phyloP scores from a whole-genome alignment of 2,888 invertebrate species.

The Odontocerum albicorne region DNA sequence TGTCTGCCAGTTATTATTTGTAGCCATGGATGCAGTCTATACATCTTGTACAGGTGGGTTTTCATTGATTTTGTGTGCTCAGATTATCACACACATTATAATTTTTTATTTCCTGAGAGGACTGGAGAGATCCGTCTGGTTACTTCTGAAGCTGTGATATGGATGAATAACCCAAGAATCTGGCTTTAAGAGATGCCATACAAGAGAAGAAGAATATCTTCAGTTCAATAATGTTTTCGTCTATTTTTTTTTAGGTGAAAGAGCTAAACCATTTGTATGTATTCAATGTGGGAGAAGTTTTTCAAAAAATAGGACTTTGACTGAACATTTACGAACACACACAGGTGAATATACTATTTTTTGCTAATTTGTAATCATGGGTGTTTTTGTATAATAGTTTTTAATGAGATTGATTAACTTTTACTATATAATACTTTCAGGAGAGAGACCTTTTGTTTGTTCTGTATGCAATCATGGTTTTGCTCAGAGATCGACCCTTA shows the following conservation, averaged over 20 bases:
- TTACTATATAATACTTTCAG: conserved; percentile 6
- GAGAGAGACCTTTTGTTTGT: conserved; percentile 42
- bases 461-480: conserved; percentile 49
- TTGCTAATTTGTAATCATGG: neutral
- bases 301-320: conserved; percentile 26
- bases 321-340: conserved; percentile 27
- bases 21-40: too few relatives aligned
- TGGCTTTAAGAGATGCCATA: too few relatives aligned
- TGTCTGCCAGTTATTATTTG: too few relatives aligned
- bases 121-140: too few relatives aligned
- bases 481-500: conserved; percentile 51
- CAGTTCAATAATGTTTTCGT: too few relatives aligned
- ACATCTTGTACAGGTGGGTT: too few relatives aligned
- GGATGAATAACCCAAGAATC: too few relatives aligned
- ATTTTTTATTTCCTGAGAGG: too few relatives aligned
- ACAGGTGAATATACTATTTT: conserved; percentile 19
- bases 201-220: too few relatives aligned
- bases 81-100: too few relatives aligned
- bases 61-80: too few relatives aligned
- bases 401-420: neutral
- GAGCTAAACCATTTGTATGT: conserved; percentile 24
- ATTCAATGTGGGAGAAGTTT: conserved; percentile 23
- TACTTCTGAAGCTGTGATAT: too few relatives aligned
- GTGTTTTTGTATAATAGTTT: neutral
- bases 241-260: conserved; percentile 15